Evolutionary conservation across 2,113 vertebrate species (phyloP), one percentile per base, ranked within the genome.

Genomic region (Thymallus thymallus): DNA sequence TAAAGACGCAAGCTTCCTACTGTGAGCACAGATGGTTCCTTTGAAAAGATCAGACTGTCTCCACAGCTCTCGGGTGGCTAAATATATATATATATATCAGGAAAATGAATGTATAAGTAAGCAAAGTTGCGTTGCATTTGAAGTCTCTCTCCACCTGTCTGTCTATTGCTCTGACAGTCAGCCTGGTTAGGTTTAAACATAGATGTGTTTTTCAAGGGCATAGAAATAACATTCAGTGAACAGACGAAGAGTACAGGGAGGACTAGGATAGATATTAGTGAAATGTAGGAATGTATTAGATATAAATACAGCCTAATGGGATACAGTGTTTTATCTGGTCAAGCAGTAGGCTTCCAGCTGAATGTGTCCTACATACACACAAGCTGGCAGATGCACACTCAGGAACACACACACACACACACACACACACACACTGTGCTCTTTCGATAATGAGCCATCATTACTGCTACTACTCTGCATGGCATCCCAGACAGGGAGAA

Each of bases 1-100:
- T 76, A 65, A 71, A 72, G 63, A 67, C 69, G 67, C 48, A 18
- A 29, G 22, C 51, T 13, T 64, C 75, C 75, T 48, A 65, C 68
- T 35, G 68, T 16, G 48, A 51, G 73, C 51, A 24, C 68, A 76
- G 75, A 72, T 67, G 61, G 75, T 18, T 4, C 10, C 69, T 72
- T 72, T 72, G 63, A 77, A 68, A n/a, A 56, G 14, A 60, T 46
- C 46, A 56, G 22, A 76, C 69, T 18, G 14, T 51, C 69, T 67
- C 48, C 13, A 14, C 48, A 46, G 26, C 60, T 65, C 69, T 66
- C 60, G 68, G 16, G 46, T 41, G 26, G 32, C 72, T 67, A 66
- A 56, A 75, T 24, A 75, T 32, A 51, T 16, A 75, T 32, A 51
- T 16, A 56, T 32, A 41, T 24, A 58, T 60, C n/a, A 9, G 56